Evolutionary conservation across 2,797 vertebrate genomes (phyloP).

Genomic region (Anabacerthia variegaticeps): DNA sequence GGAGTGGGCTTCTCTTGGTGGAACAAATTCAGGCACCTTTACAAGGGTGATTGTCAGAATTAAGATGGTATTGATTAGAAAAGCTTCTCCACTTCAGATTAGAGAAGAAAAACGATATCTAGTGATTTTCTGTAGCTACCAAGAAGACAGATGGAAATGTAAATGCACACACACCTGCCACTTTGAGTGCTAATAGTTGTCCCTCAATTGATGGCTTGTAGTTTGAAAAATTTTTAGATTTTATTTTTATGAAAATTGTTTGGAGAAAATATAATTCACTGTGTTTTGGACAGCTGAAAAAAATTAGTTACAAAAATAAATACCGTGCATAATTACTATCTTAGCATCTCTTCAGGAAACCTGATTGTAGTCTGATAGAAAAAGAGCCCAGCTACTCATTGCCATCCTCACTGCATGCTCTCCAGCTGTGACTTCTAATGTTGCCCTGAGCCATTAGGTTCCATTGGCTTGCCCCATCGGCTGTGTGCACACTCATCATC

Average conservation of each 20-base stretch:
- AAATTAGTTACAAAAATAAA: background rate
- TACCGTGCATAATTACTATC: background rate
- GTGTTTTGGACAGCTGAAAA: background rate
- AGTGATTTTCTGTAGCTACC: background rate
- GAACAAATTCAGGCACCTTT: background rate
- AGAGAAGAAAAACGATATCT: background rate
- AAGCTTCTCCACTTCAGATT: background rate
- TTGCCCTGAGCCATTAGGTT: background rate
- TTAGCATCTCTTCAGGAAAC: conserved; percentile 28
- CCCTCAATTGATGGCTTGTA: background rate
- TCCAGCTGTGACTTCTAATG: conserved; percentile 7
- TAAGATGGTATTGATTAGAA: background rate
- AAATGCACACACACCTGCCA: conserved; percentile 6
- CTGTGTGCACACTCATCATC: rapidly evolving
- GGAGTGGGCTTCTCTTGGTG: background rate
- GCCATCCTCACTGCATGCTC: background rate
- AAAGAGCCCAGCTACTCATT: background rate
- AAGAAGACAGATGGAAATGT: conserved; percentile 23
- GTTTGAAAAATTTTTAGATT: conserved; percentile 28
- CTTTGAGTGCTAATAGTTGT: background rate
- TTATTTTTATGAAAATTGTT: conserved; percentile 20
- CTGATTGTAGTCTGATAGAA: background rate
- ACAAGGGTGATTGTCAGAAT: background rate
- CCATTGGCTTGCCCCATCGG: background rate
- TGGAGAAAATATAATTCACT: background rate